Conservation (phyloP, 2,113 vertebrate species). For the Hippocampus abdominalis region DNA sequence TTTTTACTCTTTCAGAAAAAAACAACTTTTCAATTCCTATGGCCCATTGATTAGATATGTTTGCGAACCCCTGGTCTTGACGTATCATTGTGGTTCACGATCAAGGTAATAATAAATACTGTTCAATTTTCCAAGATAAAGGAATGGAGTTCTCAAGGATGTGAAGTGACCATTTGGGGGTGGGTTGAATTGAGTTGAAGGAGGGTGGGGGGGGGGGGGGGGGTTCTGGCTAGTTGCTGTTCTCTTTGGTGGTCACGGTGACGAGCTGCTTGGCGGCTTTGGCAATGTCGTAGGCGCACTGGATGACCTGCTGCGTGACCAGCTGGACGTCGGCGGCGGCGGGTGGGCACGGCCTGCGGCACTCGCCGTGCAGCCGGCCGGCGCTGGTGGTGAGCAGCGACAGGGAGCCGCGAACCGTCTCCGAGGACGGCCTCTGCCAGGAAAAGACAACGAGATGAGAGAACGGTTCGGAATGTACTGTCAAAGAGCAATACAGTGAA, state of each 20-base stretch:
- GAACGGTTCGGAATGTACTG: too few relatives aligned
- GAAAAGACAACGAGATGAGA: not conserved
- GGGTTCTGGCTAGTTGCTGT: constrained; percentile 80
- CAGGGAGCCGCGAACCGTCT: constrained; percentile 86
- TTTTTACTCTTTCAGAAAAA: not conserved
- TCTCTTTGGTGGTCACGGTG: constrained; percentile 99
- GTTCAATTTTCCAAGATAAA: constrained; percentile 11
- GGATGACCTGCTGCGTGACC: constrained; percentile 98
- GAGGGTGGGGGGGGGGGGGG: not conserved
- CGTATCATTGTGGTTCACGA: not conserved
- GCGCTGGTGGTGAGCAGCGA: constrained; percentile 91
- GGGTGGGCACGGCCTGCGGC: constrained; percentile 81
- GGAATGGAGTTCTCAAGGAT: constrained; percentile 22
- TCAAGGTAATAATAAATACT: constrained; percentile 25
- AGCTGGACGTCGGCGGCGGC: constrained; percentile 84
- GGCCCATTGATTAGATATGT: not conserved
- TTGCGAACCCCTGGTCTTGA: not conserved
- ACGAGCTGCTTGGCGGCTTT: constrained; percentile 98
- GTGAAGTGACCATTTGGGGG: not conserved
- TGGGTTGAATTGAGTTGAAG: too few relatives aligned
- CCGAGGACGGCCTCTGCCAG: constrained; percentile 85
- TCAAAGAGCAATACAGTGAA: too few relatives aligned
- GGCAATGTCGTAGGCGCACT: constrained; percentile 98
- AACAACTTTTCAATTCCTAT: not conserved
- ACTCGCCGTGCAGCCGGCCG: constrained; percentile 88